Conservation (phyloP, 2,797 vertebrate species). For the Spatula versicolor region DNA sequence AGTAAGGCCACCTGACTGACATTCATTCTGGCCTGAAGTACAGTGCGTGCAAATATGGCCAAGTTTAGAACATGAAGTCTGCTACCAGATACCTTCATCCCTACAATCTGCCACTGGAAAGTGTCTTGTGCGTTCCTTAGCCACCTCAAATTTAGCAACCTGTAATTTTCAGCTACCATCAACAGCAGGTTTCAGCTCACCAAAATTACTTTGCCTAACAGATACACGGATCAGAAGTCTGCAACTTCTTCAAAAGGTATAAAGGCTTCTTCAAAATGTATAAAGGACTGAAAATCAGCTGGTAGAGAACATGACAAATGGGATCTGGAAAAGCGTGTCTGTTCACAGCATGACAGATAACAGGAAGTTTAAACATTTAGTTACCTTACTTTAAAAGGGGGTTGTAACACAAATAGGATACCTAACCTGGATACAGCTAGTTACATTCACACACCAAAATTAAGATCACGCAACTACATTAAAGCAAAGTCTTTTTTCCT, state of each 20-base stretch:
- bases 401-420: neutral
- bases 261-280: neutral
- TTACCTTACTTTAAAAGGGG: neutral
- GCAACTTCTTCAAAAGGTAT: neutral
- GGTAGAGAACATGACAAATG: neutral
- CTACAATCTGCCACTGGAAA: neutral
- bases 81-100: neutral
- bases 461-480: neutral
- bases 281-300: accelerated
- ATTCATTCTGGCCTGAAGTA: neutral
- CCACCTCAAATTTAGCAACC: neutral
- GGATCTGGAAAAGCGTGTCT: neutral
- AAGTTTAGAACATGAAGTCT: neutral
- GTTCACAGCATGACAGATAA: neutral
- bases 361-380: neutral
- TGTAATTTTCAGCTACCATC: neutral
- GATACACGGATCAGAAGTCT: neutral
- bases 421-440: neutral
- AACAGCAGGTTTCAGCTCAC: neutral
- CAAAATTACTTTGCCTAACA: neutral
- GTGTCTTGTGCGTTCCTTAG: neutral
- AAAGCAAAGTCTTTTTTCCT: neutral
- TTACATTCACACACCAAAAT: neutral
- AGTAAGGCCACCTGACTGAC: neutral
- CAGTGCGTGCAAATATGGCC: neutral